Evolutionary conservation across 2,888 invertebrate genomes (phyloP).

Genomic region (Synergus laeviventris): DNA sequence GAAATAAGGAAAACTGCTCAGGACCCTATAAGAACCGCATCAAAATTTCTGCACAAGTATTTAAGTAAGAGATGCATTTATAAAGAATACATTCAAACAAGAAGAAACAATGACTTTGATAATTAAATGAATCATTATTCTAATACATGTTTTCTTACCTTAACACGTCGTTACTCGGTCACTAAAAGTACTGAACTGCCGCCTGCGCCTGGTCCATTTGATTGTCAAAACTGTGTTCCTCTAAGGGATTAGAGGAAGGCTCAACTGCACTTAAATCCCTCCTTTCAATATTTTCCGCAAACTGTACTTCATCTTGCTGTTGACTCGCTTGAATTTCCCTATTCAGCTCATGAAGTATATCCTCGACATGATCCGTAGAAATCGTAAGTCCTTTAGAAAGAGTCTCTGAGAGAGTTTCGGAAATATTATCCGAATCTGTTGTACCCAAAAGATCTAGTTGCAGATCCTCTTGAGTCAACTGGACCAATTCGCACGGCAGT

Average conservation of each 20-base stretch:
- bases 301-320: neutral
- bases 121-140: too few relatives aligned
- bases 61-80: too few relatives aligned
- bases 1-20: too few relatives aligned
- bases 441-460: neutral
- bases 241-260: neutral
- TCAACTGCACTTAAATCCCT: neutral
- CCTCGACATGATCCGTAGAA: neutral
- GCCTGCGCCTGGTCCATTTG: neutral
- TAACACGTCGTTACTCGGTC: neutral
- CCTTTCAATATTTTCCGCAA: neutral
- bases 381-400: conserved; percentile 17
- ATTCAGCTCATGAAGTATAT: conserved; percentile 3
- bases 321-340: neutral
- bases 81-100: too few relatives aligned
- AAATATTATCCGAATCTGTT: neutral
- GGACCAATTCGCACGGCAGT: neutral
- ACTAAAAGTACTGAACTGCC: neutral
- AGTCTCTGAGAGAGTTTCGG: neutral
- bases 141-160: too few relatives aligned
- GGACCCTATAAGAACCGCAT: neutral
- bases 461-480: neutral
- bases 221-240: neutral
- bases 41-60: neutral
- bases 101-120: too few relatives aligned